Conservation (phyloP, 1,140 invertebrate genomes). For the Leptinotarsa undecemlineata region DNA sequence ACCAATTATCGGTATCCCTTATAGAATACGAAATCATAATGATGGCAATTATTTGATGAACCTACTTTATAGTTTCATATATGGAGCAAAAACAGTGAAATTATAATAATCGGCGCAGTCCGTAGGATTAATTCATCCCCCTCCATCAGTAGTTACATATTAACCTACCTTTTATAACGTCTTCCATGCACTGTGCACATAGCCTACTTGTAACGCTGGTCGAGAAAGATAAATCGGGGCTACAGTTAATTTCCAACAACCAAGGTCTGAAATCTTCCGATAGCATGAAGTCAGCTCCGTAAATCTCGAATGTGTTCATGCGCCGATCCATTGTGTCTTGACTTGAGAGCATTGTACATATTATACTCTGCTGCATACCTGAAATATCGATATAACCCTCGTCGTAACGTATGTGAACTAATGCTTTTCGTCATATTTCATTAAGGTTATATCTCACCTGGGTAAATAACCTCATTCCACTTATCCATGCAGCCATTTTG, state of each 20-base stretch:
- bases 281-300: constrained; percentile 92
- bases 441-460: constrained; percentile 64
- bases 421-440: no score
- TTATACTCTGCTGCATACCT: constrained; percentile 85
- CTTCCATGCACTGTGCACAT: constrained; percentile 85
- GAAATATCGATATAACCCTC: constrained; percentile 18
- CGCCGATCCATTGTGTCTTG: constrained; percentile 85
- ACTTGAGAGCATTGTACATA: constrained; percentile 83
- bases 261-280: constrained; percentile 87
- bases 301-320: constrained; percentile 89
- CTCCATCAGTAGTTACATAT: no score
- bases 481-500: constrained; percentile 73
- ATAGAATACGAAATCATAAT: no score
- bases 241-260: constrained; percentile 94
- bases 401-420: no score
- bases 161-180: constrained; percentile 84
- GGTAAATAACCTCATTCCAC: constrained; percentile 71
- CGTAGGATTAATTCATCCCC: no score
- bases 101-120: no score
- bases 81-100: no score
- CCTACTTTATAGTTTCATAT: no score
- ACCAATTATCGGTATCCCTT: no score
- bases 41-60: no score
- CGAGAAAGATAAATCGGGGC: constrained; percentile 86
- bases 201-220: constrained; percentile 86